A percentile compares a stretch with the other conserved stretches of the same genome.
Conservation (phyloP, 2,113 vertebrate genomes). For the Philantomba maxwellii region DNA sequence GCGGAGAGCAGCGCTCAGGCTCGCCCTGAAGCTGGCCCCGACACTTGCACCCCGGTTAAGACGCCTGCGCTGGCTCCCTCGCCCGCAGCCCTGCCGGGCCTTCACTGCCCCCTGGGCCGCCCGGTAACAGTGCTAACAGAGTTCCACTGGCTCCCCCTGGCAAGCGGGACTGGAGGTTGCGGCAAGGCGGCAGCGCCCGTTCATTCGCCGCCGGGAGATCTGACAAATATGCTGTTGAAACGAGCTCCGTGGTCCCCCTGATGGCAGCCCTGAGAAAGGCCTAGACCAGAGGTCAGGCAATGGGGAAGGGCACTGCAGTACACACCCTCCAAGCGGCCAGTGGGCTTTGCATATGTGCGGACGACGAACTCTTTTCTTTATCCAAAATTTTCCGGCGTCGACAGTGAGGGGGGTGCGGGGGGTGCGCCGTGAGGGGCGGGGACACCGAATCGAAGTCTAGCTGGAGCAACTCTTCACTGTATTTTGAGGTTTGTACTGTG, state of each 20-base stretch:
- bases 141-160: background rate
- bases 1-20: background rate
- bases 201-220: no score
- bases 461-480: background rate
- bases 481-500: background rate
- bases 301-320: background rate
- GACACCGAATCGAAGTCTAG: background rate
- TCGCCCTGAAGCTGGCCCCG: fast-evolving
- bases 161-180: background rate
- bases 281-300: background rate
- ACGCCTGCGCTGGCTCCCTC: background rate
- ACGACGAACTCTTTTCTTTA: background rate
- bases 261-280: background rate
- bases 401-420: no score
- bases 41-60: background rate
- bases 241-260: background rate
- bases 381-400: background rate
- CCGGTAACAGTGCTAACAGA: background rate
- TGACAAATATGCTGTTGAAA: background rate
- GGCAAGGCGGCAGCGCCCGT: background rate
- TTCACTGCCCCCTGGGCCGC: background rate
- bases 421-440: background rate
- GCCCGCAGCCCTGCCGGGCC: background rate
- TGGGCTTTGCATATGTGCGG: background rate
- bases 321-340: background rate